Conservation (phyloP, 2,888 invertebrate species). For the Napeogenes sylphis region DNA sequence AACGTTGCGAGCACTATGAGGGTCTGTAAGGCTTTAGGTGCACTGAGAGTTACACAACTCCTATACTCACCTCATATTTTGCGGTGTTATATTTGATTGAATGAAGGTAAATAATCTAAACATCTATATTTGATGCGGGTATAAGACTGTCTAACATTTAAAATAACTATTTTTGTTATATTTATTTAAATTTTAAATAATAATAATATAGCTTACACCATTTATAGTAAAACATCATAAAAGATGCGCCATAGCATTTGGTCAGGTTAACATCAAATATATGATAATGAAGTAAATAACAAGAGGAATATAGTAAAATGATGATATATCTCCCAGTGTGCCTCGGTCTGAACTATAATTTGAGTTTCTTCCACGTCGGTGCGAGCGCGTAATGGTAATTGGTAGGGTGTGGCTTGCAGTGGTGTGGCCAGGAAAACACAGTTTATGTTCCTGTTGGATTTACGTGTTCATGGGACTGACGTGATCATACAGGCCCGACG, state of each 20-base stretch:
- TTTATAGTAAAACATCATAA: no score
- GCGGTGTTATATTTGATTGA: no score
- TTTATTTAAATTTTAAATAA: no score
- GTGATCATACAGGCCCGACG: constrained; percentile 4
- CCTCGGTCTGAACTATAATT: constrained; percentile 48
- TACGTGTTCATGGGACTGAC: constrained; percentile 8
- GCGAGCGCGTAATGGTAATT: constrained; percentile 65
- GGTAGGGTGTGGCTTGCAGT: constrained; percentile 55
- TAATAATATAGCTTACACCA: no score
- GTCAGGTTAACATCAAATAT: no score
- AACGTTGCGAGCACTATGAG: constrained; percentile 37
- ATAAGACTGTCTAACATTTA: no score
- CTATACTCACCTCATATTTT: neutral
- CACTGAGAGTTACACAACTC: constrained; percentile 23
- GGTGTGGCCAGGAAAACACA: constrained; percentile 40
- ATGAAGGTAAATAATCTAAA: no score
- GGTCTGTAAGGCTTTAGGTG: constrained; percentile 26
- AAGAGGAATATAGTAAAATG: neutral
- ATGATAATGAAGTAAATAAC: neutral
- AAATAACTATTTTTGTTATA: no score
- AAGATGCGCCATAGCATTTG: no score
- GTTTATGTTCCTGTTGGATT: constrained; percentile 26
- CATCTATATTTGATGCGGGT: no score
- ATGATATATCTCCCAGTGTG: constrained; percentile 26
- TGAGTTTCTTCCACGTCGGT: constrained; percentile 57